Evolutionary conservation across 2,113 vertebrate genomes (phyloP).

Genomic region (Tupaia chinensis): DNA sequence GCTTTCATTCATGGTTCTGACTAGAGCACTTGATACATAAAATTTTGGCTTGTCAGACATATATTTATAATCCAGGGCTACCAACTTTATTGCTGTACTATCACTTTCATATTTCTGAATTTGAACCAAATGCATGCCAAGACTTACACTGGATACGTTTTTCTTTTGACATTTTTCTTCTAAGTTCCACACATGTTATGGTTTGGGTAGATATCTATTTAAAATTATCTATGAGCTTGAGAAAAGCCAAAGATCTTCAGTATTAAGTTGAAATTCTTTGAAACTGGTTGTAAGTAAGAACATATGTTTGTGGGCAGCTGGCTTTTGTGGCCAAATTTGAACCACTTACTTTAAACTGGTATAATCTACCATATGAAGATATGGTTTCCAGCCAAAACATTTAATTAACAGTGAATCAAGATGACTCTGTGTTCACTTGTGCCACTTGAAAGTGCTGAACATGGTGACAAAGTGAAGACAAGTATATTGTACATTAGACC

Average conservation of each 20-base stretch:
- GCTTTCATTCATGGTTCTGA: not conserved
- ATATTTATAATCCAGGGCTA: slow-evolving; percentile 34
- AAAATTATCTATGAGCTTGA: slow-evolving; percentile 41
- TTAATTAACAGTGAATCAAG: slow-evolving; percentile 75
- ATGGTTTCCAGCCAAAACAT: slow-evolving; percentile 76
- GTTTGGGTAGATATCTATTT: not conserved
- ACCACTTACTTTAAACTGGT: slow-evolving; percentile 63
- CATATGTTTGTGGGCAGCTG: slow-evolving; percentile 71
- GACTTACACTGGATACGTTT: not conserved
- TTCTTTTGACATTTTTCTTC: not conserved
- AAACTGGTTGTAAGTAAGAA: slow-evolving; percentile 48
- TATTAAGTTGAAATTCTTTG: slow-evolving; percentile 32
- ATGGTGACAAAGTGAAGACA: slow-evolving; percentile 64
- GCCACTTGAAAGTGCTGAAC: slow-evolving; percentile 54
- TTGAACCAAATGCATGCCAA: not conserved
- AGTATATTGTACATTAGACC: not conserved
- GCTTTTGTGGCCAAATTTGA: slow-evolving; percentile 64
- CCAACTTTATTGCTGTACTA: not conserved
- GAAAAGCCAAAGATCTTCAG: slow-evolving; percentile 38
- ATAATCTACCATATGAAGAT: slow-evolving; percentile 71
- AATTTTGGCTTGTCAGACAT: not conserved
- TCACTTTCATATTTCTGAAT: slow-evolving; percentile 28
- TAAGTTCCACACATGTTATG: not conserved
- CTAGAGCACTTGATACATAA: not conserved
- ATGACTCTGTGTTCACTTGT: slow-evolving; percentile 55